phyloP scores from a whole-genome alignment of 2,888 invertebrate genomes.

The Clistopyga incitator region DNA sequence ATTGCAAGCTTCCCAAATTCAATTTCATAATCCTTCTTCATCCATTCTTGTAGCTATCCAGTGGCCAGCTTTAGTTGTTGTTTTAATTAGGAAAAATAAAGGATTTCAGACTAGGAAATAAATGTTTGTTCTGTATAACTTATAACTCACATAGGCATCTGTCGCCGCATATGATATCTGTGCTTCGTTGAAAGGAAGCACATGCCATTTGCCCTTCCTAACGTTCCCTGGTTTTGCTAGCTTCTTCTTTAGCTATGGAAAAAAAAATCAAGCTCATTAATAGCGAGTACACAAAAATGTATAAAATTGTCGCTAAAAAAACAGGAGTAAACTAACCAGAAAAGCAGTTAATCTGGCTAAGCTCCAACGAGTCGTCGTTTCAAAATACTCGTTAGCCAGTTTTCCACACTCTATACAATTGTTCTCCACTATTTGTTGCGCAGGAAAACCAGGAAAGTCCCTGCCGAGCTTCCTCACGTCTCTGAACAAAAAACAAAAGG shows the following conservation, averaged over 20 bases:
- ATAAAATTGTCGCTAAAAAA: not conserved
- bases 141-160: conserved; percentile 87
- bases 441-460: conserved; percentile 87
- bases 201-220: conserved; percentile 87
- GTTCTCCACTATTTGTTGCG: conserved; percentile 85
- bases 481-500: conserved; percentile 81
- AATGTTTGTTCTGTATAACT: conserved; percentile 7
- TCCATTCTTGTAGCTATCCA: too few relatives aligned
- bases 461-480: conserved; percentile 87
- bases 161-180: conserved; percentile 88
- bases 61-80: too few relatives aligned
- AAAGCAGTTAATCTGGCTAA: conserved; percentile 86
- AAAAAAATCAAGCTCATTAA: conserved; percentile 14
- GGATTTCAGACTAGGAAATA: not conserved
- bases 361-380: conserved; percentile 86
- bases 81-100: not conserved
- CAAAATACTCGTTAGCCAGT: conserved; percentile 86
- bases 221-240: conserved; percentile 86
- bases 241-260: conserved; percentile 84
- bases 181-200: conserved; percentile 85
- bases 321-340: conserved; percentile 81
- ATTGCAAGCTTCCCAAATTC: not conserved
- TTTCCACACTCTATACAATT: conserved; percentile 87
- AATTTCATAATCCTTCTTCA: too few relatives aligned
- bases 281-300: not conserved